Evolutionary conservation across 1,140 invertebrate species (phyloP), one percentile per base, ranked within the genome.

Genomic region (Drosophila auraria): DNA sequence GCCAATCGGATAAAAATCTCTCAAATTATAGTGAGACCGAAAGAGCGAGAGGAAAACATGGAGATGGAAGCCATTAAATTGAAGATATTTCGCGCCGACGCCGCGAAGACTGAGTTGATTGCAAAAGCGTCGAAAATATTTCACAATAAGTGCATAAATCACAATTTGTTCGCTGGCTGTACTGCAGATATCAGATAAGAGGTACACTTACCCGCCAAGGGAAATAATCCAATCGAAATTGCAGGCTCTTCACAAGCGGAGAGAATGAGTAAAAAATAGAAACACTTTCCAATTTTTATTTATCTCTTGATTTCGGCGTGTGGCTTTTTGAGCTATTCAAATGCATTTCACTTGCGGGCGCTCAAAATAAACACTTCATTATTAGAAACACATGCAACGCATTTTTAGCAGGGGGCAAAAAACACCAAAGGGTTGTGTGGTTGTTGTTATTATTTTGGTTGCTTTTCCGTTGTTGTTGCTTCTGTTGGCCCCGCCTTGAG

Each of bases 281-380:
- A 80, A 62, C 66, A 78, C 80, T 86, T 78, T 71, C 63, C 45
- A 73, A 72, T 61, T 73, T 40, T 53, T 59, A 72, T 74, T 68
- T 77, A 57, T 77, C 74, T 68, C 62, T 78, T 36, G 56, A 54
- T 70, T 56, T 70, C 27, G 23, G 61, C 59, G 30, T 36, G 27
- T 45, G 63, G 59, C 61, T 76, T 40, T 42, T 27, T 51, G 68
- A 49, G 70, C 68, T 25, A 73, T 73, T 61, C 70, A 77, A 77
- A 77, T 77, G 60, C 73, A 49, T 77, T 66, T 77, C 69, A 89
- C 78, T 87, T 60, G 66, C 64, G 75, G 27, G 49, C 65, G 66
- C 79, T 68, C 56, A 89, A 89, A 90, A 90, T 89, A 90, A 89
- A 90, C 86, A 89, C 84, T 89, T 84, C 82, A 81, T 84, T 89